phyloP scores from a whole-genome alignment of 2,113 vertebrate species.

The Hepsetus odoe region DNA sequence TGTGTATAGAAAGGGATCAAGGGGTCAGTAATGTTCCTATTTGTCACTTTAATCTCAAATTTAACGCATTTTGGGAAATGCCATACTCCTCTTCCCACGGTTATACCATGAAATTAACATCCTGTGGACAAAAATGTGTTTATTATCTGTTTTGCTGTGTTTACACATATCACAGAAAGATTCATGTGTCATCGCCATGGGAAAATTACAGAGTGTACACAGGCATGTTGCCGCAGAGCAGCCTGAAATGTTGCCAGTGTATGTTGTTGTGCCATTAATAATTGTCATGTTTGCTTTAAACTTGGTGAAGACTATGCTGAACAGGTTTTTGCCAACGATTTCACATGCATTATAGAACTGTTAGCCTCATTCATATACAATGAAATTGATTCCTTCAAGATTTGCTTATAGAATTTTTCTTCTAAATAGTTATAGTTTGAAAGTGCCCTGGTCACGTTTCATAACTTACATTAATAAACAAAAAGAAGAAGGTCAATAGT shows the following conservation, averaged over 20 bases:
- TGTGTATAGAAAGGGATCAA: too few relatives aligned
- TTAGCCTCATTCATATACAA: background rate
- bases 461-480: too few relatives aligned
- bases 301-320: background rate
- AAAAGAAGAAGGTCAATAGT: too few relatives aligned
- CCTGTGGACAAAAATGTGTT: background rate
- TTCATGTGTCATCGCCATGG: slow-evolving; percentile 27
- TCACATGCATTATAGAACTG: background rate
- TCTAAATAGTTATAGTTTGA: too few relatives aligned
- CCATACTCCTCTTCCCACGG: too few relatives aligned
- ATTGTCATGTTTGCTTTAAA: slow-evolving; percentile 9
- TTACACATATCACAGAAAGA: slow-evolving; percentile 20
- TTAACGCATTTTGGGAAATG: too few relatives aligned
- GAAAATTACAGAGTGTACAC: slow-evolving; percentile 28
- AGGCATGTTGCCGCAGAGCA: slow-evolving; percentile 37
- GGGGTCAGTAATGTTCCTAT: too few relatives aligned
- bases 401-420: too few relatives aligned
- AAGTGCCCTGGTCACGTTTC: too few relatives aligned
- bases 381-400: too few relatives aligned
- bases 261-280: slow-evolving; percentile 1
- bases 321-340: slow-evolving; percentile 1
- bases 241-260: background rate
- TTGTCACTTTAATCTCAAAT: too few relatives aligned
- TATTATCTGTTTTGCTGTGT: slow-evolving; percentile 16
- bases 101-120: background rate